A percentile compares a stretch with the other conserved stretches of the same genome.
These are phyloP conservation scores for Prietella phreatophila DNA, from an alignment of 2,113 vertebrate species.

Conservation along the genomic window DNA sequence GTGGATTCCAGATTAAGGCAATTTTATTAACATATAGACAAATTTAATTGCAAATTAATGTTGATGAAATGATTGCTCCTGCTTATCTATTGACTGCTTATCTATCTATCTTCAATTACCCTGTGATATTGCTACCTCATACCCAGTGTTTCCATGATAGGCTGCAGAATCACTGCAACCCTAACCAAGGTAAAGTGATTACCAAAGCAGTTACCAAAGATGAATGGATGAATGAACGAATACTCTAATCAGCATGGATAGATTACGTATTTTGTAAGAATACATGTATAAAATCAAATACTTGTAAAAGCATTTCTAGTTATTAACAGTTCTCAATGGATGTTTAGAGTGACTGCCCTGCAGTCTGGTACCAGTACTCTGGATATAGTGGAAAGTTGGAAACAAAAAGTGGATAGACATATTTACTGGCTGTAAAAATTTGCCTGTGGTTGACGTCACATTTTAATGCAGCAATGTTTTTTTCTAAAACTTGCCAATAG, in stretches of 20 bases:
- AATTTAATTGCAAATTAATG: neutral
- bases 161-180: neutral
- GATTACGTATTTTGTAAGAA: neutral
- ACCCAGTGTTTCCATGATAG: neutral
- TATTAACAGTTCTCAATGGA: constrained; percentile 9
- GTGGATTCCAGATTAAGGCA: neutral
- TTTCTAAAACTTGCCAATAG: constrained; percentile 27
- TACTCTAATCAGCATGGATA: neutral
- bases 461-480: constrained; percentile 30
- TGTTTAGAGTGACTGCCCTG: neutral
- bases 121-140: neutral
- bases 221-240: neutral
- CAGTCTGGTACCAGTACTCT: neutral
- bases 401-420: constrained; percentile 7
- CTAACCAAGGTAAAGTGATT: neutral
- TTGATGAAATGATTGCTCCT: neutral
- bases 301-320: neutral
- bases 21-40: too few species aligned
- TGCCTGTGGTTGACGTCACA: constrained; percentile 25
- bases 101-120: neutral
- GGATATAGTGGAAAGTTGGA: constrained; percentile 29
- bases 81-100: neutral
- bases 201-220: neutral
- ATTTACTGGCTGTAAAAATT: constrained; percentile 24
- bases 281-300: neutral